Evolutionary conservation across 2,888 invertebrate species (phyloP), one percentile per base, ranked within the genome.

Genomic region (Diadromus collaris): DNA sequence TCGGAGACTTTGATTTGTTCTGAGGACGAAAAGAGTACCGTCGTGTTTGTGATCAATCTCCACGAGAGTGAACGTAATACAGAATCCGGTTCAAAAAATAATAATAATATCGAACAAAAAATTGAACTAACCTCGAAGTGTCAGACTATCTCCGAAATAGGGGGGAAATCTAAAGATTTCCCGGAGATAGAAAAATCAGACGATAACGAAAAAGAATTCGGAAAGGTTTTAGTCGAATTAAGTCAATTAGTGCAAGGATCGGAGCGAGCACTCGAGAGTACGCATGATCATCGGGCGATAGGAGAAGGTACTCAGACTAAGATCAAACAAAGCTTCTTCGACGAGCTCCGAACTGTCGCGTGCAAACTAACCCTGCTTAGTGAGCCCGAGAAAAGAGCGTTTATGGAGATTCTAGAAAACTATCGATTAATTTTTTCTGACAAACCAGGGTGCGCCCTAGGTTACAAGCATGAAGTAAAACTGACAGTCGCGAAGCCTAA

Each of bases 401-500:
- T 51, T 51, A 10, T 63, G 13, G 10, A 13, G 2, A 16, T 63
- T 10, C 10, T 63, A 6, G 16, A 13, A 9, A 69, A 79, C 19
- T 64, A 67, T 60, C 58, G 67, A 54, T 6, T n/a, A 13, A 80
- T 84, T n/a, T 85, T 84, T 73, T 82, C 81, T 6, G 71, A 77
- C 27, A 71, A 76, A 19, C 82, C 85, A 7, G 84, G 85, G 6
- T 67, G 79, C 19, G 84, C 82, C 21, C 19, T 74, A 34, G 76
- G 79, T 13, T 87, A 86, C 72, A 60, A 78, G 41, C 86, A 86
- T 76, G 60, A 78, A 27, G 84, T 86, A 13, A 79, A 81, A 32
- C 68, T 87, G 63, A 63, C 60, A 7, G 82, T 84, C 41, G 74
- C 79, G 6, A 81, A 80, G 19, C 83, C 82, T 27, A 85, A 81